Evolutionary conservation across 2,888 invertebrate species (phyloP).

Genomic region (Glaucopsyche alexis): DNA sequence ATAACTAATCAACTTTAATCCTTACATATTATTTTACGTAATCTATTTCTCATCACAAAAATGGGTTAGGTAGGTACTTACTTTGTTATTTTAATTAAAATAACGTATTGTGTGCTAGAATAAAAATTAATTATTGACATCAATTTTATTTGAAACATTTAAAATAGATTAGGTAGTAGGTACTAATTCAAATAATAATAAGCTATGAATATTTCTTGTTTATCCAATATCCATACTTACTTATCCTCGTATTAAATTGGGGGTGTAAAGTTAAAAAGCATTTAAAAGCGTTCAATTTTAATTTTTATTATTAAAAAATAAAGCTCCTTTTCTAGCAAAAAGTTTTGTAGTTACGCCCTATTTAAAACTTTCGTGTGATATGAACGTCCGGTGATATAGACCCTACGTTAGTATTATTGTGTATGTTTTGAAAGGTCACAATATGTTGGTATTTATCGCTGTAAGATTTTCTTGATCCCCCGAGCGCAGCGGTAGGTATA

Average conservation of each 20-base stretch:
- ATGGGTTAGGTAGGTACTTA: too few species aligned
- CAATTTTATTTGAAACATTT: too few species aligned
- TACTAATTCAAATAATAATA: background rate
- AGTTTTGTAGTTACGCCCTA: conserved; percentile 35
- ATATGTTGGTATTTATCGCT: conserved; percentile 40
- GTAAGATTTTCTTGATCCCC: conserved; percentile 46
- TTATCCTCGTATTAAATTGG: background rate
- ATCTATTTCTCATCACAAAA: too few species aligned
- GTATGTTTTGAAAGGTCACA: conserved; percentile 38
- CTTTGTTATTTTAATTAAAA: too few species aligned
- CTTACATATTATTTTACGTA: too few species aligned
- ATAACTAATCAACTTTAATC: too few species aligned
- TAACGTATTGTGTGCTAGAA: too few species aligned
- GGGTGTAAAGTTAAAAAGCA: background rate
- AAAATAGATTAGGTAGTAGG: too few species aligned
- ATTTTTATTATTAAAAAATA: conserved; percentile 33
- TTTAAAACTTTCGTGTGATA: conserved; percentile 36
- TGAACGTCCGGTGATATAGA: conserved; percentile 42
- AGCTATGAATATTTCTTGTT: background rate
- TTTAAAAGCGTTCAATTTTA: background rate
- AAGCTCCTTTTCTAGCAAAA: conserved; percentile 33
- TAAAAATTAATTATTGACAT: too few species aligned
- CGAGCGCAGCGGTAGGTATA: conserved; percentile 49
- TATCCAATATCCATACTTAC: background rate
- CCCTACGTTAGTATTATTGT: conserved; percentile 35